Evolutionary conservation across 2,113 vertebrate species (phyloP).

Genomic region (Butorides virescens): DNA sequence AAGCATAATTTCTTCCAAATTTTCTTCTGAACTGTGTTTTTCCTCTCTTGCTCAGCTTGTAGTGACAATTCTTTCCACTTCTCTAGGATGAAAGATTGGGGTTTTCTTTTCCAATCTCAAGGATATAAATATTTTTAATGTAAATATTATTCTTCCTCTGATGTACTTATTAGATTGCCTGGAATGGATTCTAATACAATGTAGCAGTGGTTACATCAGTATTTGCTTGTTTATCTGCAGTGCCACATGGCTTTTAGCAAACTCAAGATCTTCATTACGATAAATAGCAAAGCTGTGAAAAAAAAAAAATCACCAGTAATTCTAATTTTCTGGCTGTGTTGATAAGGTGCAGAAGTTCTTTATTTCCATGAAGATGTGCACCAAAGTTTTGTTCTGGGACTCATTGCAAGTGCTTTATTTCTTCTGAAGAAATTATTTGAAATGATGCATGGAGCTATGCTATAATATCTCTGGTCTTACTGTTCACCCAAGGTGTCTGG

Average conservation of each 20-base stretch:
- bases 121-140: background rate
- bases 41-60: background rate
- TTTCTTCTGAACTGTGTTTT: background rate
- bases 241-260: constrained; percentile 2
- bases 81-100: background rate
- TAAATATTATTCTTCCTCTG: constrained; percentile 36
- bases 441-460: background rate
- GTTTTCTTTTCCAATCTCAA: background rate
- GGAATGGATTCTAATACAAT: background rate
- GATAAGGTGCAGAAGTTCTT: background rate
- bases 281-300: background rate
- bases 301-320: background rate
- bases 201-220: background rate
- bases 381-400: background rate
- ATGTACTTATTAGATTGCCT: background rate
- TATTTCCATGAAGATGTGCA: background rate
- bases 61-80: background rate
- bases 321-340: background rate
- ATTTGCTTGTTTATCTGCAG: background rate
- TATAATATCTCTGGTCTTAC: background rate
- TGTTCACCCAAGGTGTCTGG: background rate
- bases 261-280: constrained; percentile 34
- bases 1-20: background rate
- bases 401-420: background rate
- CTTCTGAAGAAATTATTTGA: background rate